Percentiles rank a stretch among this genome's conserved stretches.
Conservation (phyloP, 2,888 invertebrate species). For the Coelinius sp. region DNA sequence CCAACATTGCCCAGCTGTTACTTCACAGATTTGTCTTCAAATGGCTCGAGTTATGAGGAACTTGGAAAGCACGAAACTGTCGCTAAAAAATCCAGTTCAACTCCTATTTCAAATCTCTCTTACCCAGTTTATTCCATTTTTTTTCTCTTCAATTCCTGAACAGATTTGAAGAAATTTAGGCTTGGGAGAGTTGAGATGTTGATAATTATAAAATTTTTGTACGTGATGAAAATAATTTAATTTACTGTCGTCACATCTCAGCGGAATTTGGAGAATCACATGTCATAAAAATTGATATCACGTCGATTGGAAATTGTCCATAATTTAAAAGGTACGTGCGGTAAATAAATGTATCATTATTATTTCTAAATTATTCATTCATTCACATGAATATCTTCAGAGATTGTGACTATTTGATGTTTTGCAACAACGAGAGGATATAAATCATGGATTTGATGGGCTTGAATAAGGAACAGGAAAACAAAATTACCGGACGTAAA, state of each 20-base stretch:
- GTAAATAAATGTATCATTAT: background rate
- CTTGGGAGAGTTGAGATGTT: constrained; percentile 8
- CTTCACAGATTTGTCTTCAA: constrained; percentile 57
- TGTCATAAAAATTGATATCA: background rate
- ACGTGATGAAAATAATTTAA: constrained; percentile 31
- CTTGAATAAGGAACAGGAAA: background rate
- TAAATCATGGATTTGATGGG: background rate
- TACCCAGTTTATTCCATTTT: constrained; percentile 38
- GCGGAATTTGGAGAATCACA: background rate
- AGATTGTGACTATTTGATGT: background rate
- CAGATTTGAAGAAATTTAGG: background rate
- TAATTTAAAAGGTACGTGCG: background rate
- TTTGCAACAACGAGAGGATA: background rate
- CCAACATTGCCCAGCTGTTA: constrained; percentile 48
- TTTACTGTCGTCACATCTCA: constrained; percentile 3
- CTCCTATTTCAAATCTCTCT: constrained; percentile 40
- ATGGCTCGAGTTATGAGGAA: constrained; percentile 67
- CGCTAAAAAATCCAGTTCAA: constrained; percentile 8
- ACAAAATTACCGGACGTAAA: background rate
- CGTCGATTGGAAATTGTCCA: background rate
- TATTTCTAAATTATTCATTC: too few relatives aligned
- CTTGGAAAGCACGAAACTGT: constrained; percentile 49
- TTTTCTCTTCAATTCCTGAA: constrained; percentile 38
- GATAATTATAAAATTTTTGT: constrained; percentile 17
- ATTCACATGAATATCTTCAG: background rate